A percentile compares a stretch with the other conserved stretches of the same genome.
These are phyloP conservation scores for Calyptommatus sinebrachiatus DNA, from an alignment of 2,113 vertebrate genomes.

Conservation along the genomic window DNA sequence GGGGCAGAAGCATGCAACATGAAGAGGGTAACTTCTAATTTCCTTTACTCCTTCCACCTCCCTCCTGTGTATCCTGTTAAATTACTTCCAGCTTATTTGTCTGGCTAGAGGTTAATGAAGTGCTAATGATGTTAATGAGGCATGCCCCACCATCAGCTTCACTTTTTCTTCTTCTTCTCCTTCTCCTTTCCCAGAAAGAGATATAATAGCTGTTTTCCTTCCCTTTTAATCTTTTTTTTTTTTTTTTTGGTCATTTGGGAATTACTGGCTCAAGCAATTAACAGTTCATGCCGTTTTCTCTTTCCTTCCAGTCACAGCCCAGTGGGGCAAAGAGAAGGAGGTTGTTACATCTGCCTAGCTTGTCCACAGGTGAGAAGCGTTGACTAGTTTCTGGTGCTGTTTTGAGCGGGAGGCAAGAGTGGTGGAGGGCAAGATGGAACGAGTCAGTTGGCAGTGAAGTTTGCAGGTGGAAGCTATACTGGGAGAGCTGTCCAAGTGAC, in stretches of 20 bases:
- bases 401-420: conserved; percentile 61
- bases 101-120: conserved; percentile 81
- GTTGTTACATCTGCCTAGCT: conserved; percentile 57
- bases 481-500: conserved; percentile 52
- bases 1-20: conserved; percentile 66
- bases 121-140: conserved; percentile 80
- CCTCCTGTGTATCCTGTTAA: conserved; percentile 57
- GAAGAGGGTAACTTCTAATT: conserved; percentile 71
- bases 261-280: conserved; percentile 76
- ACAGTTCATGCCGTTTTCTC: conserved; percentile 48
- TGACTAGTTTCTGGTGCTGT: conserved; percentile 36
- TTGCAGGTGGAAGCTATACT: conserved; percentile 26
- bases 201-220: conserved; percentile 80
- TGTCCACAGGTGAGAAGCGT: conserved; percentile 65
- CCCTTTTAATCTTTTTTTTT: conserved; percentile 74
- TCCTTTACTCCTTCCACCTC: conserved; percentile 28
- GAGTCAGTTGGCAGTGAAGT: conserved; percentile 66
- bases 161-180: no score
- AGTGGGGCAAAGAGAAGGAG: conserved; percentile 70
- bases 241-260: conserved; percentile 75
- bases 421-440: conserved; percentile 51
- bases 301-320: conserved; percentile 71
- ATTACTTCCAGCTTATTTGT: conserved; percentile 77
- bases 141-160: conserved; percentile 65
- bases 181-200: conserved; percentile 72